phyloP scores from a whole-genome alignment of 2,888 invertebrate species.

The Drosophila paucipuncta region DNA sequence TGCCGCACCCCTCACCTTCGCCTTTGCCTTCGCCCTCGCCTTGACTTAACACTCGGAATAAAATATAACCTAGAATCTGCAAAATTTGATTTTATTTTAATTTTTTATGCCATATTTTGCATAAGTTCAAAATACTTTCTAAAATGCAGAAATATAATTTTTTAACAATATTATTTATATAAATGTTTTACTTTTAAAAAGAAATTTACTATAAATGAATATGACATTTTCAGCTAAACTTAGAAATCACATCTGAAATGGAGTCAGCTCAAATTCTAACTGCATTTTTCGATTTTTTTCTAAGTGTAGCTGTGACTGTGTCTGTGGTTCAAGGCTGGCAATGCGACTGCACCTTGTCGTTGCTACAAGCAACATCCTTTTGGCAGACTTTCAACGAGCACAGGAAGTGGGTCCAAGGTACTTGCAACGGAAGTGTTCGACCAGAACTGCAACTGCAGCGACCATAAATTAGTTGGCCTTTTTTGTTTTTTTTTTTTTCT shows the following conservation, averaged over 20 bases:
- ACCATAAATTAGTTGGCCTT: slow-evolving; percentile 29
- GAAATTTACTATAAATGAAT: not conserved
- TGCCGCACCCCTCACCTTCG: slow-evolving; percentile 17
- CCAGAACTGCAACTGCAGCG: slow-evolving; percentile 17
- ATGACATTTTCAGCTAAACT: not conserved
- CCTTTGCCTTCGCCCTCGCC: not conserved
- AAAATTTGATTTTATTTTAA: not conserved
- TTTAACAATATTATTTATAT: not conserved
- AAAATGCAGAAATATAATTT: not conserved
- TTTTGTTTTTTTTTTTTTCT: not conserved
- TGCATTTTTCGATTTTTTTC: not conserved
- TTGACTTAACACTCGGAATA: not conserved
- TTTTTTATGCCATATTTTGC: not conserved
- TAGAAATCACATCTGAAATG: not conserved
- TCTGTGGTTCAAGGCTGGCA: slow-evolving; percentile 31
- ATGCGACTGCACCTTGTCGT: slow-evolving; percentile 15
- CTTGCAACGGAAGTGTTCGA: slow-evolving; percentile 34
- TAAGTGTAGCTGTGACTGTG: not conserved
- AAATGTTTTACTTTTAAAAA: not conserved
- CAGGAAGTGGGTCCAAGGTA: slow-evolving; percentile 40
- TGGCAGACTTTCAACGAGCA: slow-evolving; percentile 15
- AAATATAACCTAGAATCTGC: not conserved
- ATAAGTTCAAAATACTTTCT: not conserved
- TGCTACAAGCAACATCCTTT: slow-evolving; percentile 44
- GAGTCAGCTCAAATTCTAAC: not conserved